These are phyloP conservation scores for Boulengerochromis microlepis DNA, from an alignment of 2,113 vertebrate genomes.

Conservation along the genomic window DNA sequence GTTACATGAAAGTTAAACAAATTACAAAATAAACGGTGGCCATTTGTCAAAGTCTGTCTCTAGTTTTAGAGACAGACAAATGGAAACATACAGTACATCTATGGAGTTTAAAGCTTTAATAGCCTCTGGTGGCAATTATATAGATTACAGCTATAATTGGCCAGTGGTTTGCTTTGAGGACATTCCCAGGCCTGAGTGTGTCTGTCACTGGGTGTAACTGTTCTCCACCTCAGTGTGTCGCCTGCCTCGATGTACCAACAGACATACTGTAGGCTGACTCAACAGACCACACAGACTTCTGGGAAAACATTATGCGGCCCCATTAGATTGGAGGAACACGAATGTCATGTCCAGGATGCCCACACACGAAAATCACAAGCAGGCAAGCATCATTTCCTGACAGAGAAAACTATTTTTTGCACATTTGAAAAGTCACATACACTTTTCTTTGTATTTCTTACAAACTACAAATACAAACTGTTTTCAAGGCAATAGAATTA, in stretches of 20 bases:
- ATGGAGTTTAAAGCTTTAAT: slow-evolving; percentile 2
- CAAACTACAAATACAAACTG: neutral
- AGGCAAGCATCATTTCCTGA: neutral
- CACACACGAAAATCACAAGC: neutral
- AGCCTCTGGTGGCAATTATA: slow-evolving; percentile 29
- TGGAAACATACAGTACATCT: neutral
- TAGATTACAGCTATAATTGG: slow-evolving; percentile 27
- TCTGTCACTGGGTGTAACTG: slow-evolving; percentile 55
- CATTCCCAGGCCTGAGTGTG: slow-evolving; percentile 30
- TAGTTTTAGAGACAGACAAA: neutral
- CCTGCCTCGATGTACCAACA: slow-evolving; percentile 14
- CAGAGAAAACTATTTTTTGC: neutral
- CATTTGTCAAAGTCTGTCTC: neutral
- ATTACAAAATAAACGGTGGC: neutral
- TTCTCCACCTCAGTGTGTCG: slow-evolving; percentile 42
- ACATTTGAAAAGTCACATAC: neutral
- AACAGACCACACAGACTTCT: slow-evolving; percentile 47
- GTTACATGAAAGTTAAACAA: neutral
- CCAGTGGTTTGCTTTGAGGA: slow-evolving; percentile 35
- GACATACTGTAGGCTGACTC: slow-evolving; percentile 16
- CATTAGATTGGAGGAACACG: neutral
- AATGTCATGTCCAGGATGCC: neutral
- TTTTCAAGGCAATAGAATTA: neutral
- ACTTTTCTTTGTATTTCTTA: neutral
- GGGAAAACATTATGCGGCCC: slow-evolving; percentile 11